Evolutionary conservation across 2,797 vertebrate genomes (phyloP).

Genomic region (Harpagifer antarcticus): DNA sequence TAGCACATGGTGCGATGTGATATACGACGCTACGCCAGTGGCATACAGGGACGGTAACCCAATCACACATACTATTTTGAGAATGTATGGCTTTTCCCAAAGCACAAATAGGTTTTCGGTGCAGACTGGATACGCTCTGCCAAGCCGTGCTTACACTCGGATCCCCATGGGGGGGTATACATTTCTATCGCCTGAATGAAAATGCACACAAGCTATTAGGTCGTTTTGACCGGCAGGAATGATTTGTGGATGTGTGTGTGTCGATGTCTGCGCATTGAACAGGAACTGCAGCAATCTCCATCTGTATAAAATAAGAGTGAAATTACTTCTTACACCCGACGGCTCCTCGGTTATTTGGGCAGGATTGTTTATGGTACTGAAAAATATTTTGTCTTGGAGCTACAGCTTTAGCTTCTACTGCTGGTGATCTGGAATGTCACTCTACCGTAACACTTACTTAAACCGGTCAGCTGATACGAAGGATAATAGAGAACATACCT

Average conservation of each 20-base stretch:
- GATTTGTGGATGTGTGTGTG: slow-evolving; percentile 48
- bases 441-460: slow-evolving; percentile 19
- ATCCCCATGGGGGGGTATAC: slow-evolving; percentile 73
- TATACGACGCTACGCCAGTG: slow-evolving; percentile 74
- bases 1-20: slow-evolving; percentile 82
- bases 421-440: slow-evolving; percentile 20
- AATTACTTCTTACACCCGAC: slow-evolving; percentile 12
- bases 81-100: slow-evolving; percentile 83
- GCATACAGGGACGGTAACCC: slow-evolving; percentile 80
- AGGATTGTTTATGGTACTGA: background rate
- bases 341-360: background rate
- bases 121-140: slow-evolving; percentile 58
- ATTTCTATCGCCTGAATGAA: slow-evolving; percentile 78
- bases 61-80: slow-evolving; percentile 83
- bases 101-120: slow-evolving; percentile 79
- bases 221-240: slow-evolving; percentile 61
- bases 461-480: slow-evolving; percentile 9
- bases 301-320: slow-evolving; percentile 46
- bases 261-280: slow-evolving; percentile 8
- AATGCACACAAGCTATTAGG: slow-evolving; percentile 69
- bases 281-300: slow-evolving; percentile 26
- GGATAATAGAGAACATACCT: slow-evolving; percentile 1
- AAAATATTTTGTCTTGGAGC: slow-evolving; percentile 31
- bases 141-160: slow-evolving; percentile 58
- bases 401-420: background rate